Percentiles rank a stretch among this genome's conserved stretches.
Conservation (phyloP, 2,797 vertebrate genomes). For the Aeoliscus strigatus region DNA sequence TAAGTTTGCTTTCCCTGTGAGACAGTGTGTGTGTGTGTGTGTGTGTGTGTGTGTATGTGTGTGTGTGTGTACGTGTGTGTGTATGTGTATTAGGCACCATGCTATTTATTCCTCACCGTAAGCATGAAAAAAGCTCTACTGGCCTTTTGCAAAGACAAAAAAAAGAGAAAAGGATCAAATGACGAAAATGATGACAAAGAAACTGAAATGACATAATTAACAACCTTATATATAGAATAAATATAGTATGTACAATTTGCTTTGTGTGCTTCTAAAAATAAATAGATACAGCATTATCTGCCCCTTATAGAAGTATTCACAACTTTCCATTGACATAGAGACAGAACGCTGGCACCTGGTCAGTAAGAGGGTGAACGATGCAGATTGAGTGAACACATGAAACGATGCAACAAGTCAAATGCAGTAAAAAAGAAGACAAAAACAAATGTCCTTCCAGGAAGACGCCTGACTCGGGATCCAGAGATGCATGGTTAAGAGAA, state of each 20-base stretch:
- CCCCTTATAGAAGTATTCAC: constrained; percentile 78
- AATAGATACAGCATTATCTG: constrained; percentile 78
- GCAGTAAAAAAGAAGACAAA: constrained; percentile 21
- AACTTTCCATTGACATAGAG: constrained; percentile 63
- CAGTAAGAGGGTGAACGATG: constrained; percentile 50
- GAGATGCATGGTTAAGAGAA: constrained; percentile 23
- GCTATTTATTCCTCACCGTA: constrained; percentile 51
- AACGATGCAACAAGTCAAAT: constrained; percentile 29
- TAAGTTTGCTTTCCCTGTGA: constrained; percentile 26
- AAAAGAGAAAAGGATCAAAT: constrained; percentile 37
- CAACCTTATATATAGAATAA: constrained; percentile 83
- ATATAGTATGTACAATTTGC: constrained; percentile 83
- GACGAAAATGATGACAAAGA: constrained; percentile 47
- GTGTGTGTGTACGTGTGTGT: constrained; percentile 21
- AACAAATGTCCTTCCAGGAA: constrained; percentile 4
- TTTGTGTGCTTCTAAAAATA: constrained; percentile 81
- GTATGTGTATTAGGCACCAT: constrained; percentile 66
- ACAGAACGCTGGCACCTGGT: constrained; percentile 61
- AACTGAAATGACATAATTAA: constrained; percentile 75
- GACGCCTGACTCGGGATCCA: constrained; percentile 9
- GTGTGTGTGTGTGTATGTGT: constrained; percentile 10
- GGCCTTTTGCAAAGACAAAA: constrained; percentile 56
- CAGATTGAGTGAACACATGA: constrained; percentile 27
- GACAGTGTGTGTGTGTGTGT: constrained; percentile 19
- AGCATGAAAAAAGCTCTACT: constrained; percentile 50